Base-by-base conservation (phyloP, 1,140 invertebrate genomes). In the Globodera ellingtonae region DNA sequence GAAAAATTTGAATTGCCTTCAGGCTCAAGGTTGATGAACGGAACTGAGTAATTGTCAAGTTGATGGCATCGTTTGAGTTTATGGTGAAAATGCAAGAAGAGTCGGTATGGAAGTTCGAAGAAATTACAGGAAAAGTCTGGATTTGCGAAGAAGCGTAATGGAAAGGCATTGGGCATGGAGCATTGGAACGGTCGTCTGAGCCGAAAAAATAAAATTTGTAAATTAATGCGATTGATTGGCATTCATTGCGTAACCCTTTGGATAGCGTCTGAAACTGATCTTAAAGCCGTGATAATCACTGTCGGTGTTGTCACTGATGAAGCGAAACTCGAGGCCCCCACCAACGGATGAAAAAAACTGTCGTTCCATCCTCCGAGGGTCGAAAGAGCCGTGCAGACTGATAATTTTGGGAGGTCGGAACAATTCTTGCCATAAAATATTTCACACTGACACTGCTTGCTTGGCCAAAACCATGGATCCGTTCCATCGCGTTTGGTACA, bases 331-430 rank as follows among this genome's bases (percentile, higher is more conserved):
- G 44, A 82, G 48, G 44, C 81, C 81, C 0, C 81, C 81, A 24
- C 71, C 52, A 6, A 82, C n/a, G 18, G 81, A 82, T 13, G 81
- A 82, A 15, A 46, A n/a, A 24, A 83, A 83, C 44, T 81, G 67
- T 15, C 72, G n/a, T 7, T 76, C 56, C 56, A 70, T 70, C 24
- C 46, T 78, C 3, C 48, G 81, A 13, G 44, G n/a, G 21, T 67
- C 44, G 21, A 44, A 46, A 6, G 56, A 18, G 7, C 81, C 81
- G 81, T 74, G 75, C 4, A 81, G 35, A 21, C 80, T 81, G 62
- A 50, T n/a, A n/a, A 15, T 48, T 13, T 10, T 62, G 7, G 10
- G 50, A 24, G 82, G 24, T 81, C 18, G 21, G 46, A 7, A n/a
- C 10, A 18, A 81, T 10, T 15, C 9, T 44, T 44, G 65, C 44